Conservation (phyloP, 1,140 invertebrate genomes). For the Polyergus mexicanus region DNA sequence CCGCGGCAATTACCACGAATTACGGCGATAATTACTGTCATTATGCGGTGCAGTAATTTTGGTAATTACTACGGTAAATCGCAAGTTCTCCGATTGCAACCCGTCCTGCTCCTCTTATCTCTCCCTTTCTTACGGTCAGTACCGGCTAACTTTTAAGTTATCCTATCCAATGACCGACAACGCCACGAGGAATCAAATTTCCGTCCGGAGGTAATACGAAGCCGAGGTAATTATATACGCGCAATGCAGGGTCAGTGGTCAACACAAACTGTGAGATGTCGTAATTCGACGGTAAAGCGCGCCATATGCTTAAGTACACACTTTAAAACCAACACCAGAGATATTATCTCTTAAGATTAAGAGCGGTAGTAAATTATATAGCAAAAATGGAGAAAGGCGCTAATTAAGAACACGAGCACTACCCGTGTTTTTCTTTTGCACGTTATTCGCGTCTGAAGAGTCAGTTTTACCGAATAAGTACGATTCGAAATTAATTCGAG, state of each 20-base stretch:
- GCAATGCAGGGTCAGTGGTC: not conserved
- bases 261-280: constrained; percentile 21
- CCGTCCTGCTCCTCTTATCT: not conserved
- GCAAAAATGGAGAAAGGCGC: not conserved
- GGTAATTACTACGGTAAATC: constrained; percentile 76
- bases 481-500: constrained; percentile 41
- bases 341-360: constrained; percentile 36
- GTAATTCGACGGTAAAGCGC: constrained; percentile 15
- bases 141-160: constrained; percentile 66
- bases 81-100: constrained; percentile 70
- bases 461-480: constrained; percentile 3
- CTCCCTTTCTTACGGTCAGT: constrained; percentile 24
- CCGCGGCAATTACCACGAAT: constrained; percentile 72
- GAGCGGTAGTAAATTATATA: not conserved
- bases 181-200: constrained; percentile 41
- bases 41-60: constrained; percentile 76
- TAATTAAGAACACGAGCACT: constrained; percentile 23
- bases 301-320: not conserved
- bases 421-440: constrained; percentile 35
- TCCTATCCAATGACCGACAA: not conserved
- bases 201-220: constrained; percentile 4
- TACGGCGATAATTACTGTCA: constrained; percentile 74
- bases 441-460: constrained; percentile 37
- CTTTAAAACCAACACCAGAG: constrained; percentile 8
- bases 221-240: not conserved